These are phyloP conservation scores for Pseudomyrmex concolor DNA, from an alignment of 1,140 invertebrate genomes.

Conservation along the genomic window DNA sequence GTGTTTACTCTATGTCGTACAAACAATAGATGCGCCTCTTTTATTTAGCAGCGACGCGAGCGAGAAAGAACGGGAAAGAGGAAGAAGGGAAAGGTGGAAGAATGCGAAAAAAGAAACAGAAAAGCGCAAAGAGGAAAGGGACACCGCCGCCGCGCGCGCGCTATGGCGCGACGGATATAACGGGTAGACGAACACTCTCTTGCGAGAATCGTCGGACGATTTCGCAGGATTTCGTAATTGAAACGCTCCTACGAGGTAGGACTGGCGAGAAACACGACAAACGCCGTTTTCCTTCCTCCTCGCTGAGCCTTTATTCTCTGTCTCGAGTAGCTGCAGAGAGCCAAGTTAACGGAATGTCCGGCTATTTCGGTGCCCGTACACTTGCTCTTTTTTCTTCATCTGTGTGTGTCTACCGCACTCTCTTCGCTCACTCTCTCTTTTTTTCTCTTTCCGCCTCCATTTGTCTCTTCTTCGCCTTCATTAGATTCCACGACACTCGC, in stretches of 20 bases:
- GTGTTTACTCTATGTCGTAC: slow-evolving; percentile 67
- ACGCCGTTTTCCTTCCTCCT: slow-evolving; percentile 53
- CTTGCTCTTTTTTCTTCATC: slow-evolving; percentile 29
- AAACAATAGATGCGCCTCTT: slow-evolving; percentile 64
- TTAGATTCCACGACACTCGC: slow-evolving; percentile 43
- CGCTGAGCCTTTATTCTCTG: slow-evolving; percentile 61
- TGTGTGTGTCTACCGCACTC: slow-evolving; percentile 16
- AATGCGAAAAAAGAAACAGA: not conserved
- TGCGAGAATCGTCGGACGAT: slow-evolving; percentile 68
- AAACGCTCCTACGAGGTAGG: slow-evolving; percentile 68
- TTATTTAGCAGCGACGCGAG: slow-evolving; percentile 52
- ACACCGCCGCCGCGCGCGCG: slow-evolving; percentile 21
- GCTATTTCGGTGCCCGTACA: slow-evolving; percentile 73
- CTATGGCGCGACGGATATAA: slow-evolving; percentile 65
- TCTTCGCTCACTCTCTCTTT: not conserved
- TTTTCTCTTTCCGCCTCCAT: slow-evolving; percentile 42
- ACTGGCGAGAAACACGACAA: slow-evolving; percentile 63
- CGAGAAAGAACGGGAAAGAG: not conserved
- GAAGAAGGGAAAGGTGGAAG: not conserved
- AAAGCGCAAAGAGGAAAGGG: slow-evolving; percentile 20
- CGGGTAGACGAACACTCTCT: slow-evolving; percentile 60
- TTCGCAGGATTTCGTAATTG: slow-evolving; percentile 74
- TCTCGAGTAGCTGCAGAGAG: slow-evolving; percentile 65
- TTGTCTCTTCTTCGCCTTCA: slow-evolving; percentile 52
- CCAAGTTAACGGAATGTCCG: slow-evolving; percentile 75